Evolutionary conservation across 2,797 vertebrate species (phyloP).

Genomic region (Euphonia xanthogaster): DNA sequence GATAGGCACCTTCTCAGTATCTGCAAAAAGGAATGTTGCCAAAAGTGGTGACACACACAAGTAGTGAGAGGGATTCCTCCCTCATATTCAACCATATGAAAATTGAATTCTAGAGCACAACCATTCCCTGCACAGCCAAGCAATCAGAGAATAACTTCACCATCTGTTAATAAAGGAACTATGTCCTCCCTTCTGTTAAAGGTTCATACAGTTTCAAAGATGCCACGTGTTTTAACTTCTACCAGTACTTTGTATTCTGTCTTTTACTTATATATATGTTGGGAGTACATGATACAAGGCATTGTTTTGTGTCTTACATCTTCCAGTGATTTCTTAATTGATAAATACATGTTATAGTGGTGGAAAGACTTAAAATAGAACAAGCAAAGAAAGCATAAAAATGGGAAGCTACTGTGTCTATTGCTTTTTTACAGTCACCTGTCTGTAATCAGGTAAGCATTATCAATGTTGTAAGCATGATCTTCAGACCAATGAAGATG

Average conservation of each 20-base stretch:
- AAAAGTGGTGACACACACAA: background rate
- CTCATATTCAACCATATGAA: background rate
- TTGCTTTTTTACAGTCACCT: background rate
- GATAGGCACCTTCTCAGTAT: background rate
- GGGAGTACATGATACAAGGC: background rate
- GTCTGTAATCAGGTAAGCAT: background rate
- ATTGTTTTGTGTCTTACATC: background rate
- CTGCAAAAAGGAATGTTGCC: background rate
- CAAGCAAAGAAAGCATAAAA: background rate
- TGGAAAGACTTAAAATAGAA: background rate
- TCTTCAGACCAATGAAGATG: background rate
- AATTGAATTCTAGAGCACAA: background rate
- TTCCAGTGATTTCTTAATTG: background rate
- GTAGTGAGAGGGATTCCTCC: background rate
- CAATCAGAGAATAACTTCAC: background rate
- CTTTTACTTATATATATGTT: background rate
- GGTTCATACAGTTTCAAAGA: background rate
- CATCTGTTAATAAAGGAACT: background rate
- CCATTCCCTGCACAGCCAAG: background rate
- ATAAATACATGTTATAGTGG: background rate
- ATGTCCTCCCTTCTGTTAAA: background rate
- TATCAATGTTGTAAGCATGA: background rate
- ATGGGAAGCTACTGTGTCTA: rapidly evolving
- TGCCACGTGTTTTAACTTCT: constrained; percentile 5
- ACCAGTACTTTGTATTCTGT: background rate